phyloP scores from a whole-genome alignment of 2,888 invertebrate species.

The Prenolepis imparis region DNA sequence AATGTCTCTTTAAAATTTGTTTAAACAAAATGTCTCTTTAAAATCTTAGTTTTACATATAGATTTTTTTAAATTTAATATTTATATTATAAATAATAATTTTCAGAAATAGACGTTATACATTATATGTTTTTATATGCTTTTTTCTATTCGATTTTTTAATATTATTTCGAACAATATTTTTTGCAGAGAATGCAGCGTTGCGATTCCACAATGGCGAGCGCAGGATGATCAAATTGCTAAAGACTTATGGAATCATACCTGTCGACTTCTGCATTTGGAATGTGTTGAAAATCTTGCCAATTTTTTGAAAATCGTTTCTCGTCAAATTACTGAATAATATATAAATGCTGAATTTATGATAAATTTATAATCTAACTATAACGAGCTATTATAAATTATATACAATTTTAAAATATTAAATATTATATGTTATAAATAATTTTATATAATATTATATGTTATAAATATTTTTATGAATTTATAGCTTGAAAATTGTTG shows the following conservation, averaged over 20 bases:
- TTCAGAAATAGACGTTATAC: not conserved
- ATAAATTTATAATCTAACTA: not conserved
- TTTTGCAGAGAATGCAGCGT: slow-evolving; percentile 89
- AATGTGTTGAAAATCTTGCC: slow-evolving; percentile 84
- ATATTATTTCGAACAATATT: slow-evolving; percentile 9
- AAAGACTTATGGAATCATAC: slow-evolving; percentile 90
- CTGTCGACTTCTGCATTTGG: slow-evolving; percentile 87
- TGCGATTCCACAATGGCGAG: slow-evolving; percentile 87
- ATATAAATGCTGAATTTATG: not conserved
- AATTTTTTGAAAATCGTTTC: slow-evolving; percentile 60
- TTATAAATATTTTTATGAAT: no score
- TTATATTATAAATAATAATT: not conserved
- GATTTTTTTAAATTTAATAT: not conserved
- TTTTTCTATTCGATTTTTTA: not conserved
- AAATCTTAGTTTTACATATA: not conserved
- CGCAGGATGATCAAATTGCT: slow-evolving; percentile 87
- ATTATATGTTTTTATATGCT: not conserved
- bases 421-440: no score
- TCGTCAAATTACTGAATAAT: not conserved
- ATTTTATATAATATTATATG: no score
- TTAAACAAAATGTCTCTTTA: not conserved
- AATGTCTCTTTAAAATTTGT: not conserved
- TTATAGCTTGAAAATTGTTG: no score
- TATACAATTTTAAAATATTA: no score
- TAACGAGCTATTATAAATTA: no score